Conservation (phyloP, 2,888 invertebrate genomes). For the Penaeus monodon region DNA sequence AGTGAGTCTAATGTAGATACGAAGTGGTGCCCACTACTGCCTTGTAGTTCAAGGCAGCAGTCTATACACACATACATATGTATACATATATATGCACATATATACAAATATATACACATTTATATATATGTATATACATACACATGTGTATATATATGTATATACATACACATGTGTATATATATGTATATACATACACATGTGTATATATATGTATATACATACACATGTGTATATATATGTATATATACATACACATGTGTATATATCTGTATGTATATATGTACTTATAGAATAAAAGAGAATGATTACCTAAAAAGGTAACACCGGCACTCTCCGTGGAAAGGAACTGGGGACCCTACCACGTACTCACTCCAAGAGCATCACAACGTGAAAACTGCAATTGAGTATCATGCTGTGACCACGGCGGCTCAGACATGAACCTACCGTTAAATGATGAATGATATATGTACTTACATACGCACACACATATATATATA, state of each 20-base stretch:
- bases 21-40: too few relatives aligned
- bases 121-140: constrained; percentile 2
- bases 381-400: too few relatives aligned
- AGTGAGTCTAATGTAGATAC: too few relatives aligned
- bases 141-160: constrained; percentile 10
- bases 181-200: neutral
- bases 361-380: too few relatives aligned
- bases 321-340: too few relatives aligned
- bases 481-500: neutral
- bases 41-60: too few relatives aligned
- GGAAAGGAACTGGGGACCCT: too few relatives aligned
- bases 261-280: neutral
- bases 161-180: neutral
- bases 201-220: neutral
- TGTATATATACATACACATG: neutral
- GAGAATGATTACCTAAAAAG: too few relatives aligned
- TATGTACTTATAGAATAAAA: constrained; percentile 10
- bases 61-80: too few relatives aligned
- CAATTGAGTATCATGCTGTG: too few relatives aligned
- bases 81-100: constrained; percentile 5
- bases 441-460: too few relatives aligned
- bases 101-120: constrained; percentile 17
- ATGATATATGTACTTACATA: neutral
- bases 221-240: neutral
- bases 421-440: too few relatives aligned